These are phyloP conservation scores for Phocides pigmalion DNA, from an alignment of 1,140 invertebrate species.

Conservation along the genomic window DNA sequence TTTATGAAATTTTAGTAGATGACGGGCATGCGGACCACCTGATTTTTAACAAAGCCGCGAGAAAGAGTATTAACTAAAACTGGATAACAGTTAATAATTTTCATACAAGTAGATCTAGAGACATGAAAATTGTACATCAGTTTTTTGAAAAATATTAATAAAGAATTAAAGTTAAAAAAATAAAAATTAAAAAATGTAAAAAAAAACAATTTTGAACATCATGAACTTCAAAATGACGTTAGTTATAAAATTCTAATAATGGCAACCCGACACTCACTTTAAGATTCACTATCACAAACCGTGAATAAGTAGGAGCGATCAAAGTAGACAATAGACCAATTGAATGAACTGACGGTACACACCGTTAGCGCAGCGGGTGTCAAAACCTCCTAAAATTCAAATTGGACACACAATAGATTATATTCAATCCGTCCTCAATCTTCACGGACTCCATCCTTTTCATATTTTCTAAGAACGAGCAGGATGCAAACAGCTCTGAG, in stretches of 20 bases:
- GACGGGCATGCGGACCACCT: no score
- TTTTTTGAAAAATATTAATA: no score
- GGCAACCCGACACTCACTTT: neutral
- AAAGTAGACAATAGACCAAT: slow-evolving; percentile 17
- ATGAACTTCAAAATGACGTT: no score
- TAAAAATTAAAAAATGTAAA: no score
- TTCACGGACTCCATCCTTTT: slow-evolving; percentile 5
- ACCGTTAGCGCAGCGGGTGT: slow-evolving; percentile 29
- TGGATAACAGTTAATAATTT: no score
- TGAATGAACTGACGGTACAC: slow-evolving; percentile 6
- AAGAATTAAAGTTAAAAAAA: no score
- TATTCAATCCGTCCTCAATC: slow-evolving; percentile 39
- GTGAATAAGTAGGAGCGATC: slow-evolving; percentile 6
- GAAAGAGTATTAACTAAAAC: no score
- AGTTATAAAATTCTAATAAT: neutral
- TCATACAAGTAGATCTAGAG: no score
- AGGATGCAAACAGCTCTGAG: neutral
- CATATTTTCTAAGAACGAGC: neutral
- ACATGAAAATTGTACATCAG: no score
- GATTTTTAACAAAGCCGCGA: no score
- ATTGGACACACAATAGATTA: slow-evolving; percentile 31
- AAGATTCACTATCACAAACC: slow-evolving; percentile 1
- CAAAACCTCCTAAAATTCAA: slow-evolving; percentile 37
- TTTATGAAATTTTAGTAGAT: no score
- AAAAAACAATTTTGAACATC: no score